These are phyloP conservation scores for Himalopsyche japonica DNA, from an alignment of 2,888 invertebrate genomes.

Conservation along the genomic window DNA sequence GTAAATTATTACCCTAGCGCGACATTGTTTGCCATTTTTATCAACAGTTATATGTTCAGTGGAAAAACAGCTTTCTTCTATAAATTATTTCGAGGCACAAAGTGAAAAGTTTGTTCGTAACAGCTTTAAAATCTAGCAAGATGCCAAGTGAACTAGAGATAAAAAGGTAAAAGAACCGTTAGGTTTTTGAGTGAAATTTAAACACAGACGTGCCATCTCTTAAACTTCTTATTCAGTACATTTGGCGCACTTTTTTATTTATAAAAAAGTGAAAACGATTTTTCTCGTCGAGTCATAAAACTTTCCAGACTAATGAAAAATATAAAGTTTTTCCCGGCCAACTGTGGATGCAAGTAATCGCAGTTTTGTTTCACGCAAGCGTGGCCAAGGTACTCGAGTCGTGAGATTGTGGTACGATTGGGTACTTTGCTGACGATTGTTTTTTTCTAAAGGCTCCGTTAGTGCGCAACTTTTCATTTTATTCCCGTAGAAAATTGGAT, in stretches of 20 bases:
- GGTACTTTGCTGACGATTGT: slow-evolving; percentile 7
- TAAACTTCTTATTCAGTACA: slow-evolving; percentile 17
- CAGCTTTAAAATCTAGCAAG: neutral
- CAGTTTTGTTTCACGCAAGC: neutral
- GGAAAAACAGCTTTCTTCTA: neutral
- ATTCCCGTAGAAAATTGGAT: slow-evolving; percentile 5
- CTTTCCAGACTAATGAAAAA: slow-evolving; percentile 38
- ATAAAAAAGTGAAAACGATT: slow-evolving; percentile 15
- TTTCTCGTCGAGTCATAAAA: slow-evolving; percentile 12
- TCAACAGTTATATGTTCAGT: neutral
- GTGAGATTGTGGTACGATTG: neutral
- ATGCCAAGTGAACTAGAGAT: neutral
- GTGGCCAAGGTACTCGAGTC: neutral
- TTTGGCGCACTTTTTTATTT: slow-evolving; percentile 15
- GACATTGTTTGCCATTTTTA: neutral
- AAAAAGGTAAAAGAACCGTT: neutral
- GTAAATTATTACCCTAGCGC: neutral
- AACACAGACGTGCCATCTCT: slow-evolving; percentile 4
- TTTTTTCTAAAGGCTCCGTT: neutral
- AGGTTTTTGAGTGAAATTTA: neutral
- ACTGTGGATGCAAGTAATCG: slow-evolving; percentile 6
- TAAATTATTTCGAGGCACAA: neutral
- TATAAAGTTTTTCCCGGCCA: slow-evolving; percentile 16
- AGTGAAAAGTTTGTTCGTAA: neutral
- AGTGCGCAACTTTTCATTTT: slow-evolving; percentile 13